Evolutionary conservation across 2,113 vertebrate genomes (phyloP), one percentile per base, ranked within the genome.

Genomic region (Agapornis roseicollis): DNA sequence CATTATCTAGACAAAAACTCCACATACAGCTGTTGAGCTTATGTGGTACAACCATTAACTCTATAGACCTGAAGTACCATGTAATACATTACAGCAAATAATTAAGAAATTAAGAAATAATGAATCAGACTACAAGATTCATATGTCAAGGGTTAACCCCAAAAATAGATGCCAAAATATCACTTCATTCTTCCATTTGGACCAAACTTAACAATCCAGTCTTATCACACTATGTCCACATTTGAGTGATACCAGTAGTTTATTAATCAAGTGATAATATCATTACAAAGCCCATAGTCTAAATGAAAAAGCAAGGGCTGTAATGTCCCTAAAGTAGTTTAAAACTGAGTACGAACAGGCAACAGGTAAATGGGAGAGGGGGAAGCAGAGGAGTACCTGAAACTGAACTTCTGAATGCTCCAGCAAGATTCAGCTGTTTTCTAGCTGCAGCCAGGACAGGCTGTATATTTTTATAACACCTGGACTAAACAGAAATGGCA

Each of bases 301-400:
- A 88, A 60, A 41, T 39, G 41, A 10, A 81, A 88, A 70, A 29
- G 1, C 7, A 91, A 73, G 8, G 11, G 1, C 1, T 39, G 13
- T 44, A 24, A 33, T 29, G 4, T 13, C 56, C 56, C 22, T 58
- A 66, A 73, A 20, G 5, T 24, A n/a, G 4, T 65, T 35, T 55
- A 52, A 73, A 23, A 29, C 5, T 56, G 33, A 61, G 4, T 15
- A n/a, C 15, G 8, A 60, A 23, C 14, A 65, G 7, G 5, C 1
- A 0, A 15, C 31, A 13, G 15, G 11, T 47, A 89, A 68, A 83
- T 11, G 7, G 13, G 20, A 70, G 9, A 39, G 16, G 2, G 9
- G 2, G 2, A 5, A 1, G 3, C 53, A 42, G 6, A 73, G 4
- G 3, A 46, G 25, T 28, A 3, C 74, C 10, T 56, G 9, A 17